Evolutionary conservation across 2,888 invertebrate species (phyloP).

Genomic region (Drosophila pseudotalamancana): DNA sequence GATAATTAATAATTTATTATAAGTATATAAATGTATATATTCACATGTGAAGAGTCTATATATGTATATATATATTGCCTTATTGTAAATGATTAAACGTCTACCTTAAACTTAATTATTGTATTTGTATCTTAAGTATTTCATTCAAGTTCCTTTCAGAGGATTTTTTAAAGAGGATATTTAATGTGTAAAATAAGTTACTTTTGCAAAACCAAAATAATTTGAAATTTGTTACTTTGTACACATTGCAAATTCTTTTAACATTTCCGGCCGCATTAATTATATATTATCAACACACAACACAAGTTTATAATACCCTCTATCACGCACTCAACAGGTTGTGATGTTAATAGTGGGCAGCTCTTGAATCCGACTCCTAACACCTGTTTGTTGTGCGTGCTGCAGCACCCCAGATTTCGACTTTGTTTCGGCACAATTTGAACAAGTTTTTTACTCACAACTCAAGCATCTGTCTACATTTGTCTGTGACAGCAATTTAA

Average conservation of each 20-base stretch:
- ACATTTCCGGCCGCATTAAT: too few relatives aligned
- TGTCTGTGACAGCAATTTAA: not conserved
- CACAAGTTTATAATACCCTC: slow-evolving; percentile 4
- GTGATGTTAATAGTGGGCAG: slow-evolving; percentile 58
- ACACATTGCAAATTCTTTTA: too few relatives aligned
- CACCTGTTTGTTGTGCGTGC: slow-evolving; percentile 68
- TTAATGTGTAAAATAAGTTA: too few relatives aligned
- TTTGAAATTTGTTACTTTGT: too few relatives aligned
- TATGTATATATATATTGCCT: not conserved
- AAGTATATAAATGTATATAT: not conserved
- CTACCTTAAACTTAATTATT: too few relatives aligned
- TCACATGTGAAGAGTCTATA: not conserved
- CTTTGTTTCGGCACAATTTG: slow-evolving; percentile 27
- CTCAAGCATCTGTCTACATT: slow-evolving; percentile 1
- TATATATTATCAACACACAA: too few relatives aligned
- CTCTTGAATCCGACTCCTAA: slow-evolving; percentile 68
- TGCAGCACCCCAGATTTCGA: slow-evolving; percentile 1
- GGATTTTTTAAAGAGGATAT: too few relatives aligned
- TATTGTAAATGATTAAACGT: too few relatives aligned
- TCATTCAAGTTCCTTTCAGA: too few relatives aligned
- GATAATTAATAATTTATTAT: slow-evolving; percentile 10
- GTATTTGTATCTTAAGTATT: too few relatives aligned
- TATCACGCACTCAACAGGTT: not conserved
- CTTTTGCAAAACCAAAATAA: too few relatives aligned
- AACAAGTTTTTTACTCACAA: slow-evolving; percentile 43